phyloP scores from a whole-genome alignment of 2,797 vertebrate genomes.

The Schizothorax lantsangensis region DNA sequence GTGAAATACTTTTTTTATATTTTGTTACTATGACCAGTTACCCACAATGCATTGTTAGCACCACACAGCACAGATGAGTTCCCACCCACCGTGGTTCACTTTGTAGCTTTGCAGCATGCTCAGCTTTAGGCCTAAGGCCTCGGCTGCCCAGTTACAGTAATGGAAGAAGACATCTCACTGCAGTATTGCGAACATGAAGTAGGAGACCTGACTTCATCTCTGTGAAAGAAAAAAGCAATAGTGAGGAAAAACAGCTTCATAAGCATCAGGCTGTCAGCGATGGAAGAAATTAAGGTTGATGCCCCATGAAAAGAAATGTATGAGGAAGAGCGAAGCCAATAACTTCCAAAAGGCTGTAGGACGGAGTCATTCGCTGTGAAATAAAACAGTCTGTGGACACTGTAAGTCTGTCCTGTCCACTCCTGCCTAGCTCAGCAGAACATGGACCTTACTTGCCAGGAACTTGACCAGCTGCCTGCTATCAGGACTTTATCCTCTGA shows the following conservation, averaged over 20 bases:
- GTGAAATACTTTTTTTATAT: neutral
- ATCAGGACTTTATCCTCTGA: constrained; percentile 42
- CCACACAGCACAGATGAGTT: constrained; percentile 39
- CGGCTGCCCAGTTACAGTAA: constrained; percentile 51
- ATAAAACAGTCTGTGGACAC: constrained; percentile 73
- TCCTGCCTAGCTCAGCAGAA: constrained; percentile 54
- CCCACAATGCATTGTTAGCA: constrained; percentile 38
- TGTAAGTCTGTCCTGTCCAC: constrained; percentile 56
- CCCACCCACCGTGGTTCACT: constrained; percentile 50
- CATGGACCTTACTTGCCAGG: constrained; percentile 29
- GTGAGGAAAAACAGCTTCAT: constrained; percentile 59
- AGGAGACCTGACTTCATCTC: constrained; percentile 51
- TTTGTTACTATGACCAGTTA: neutral
- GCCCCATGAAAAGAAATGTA: constrained; percentile 71
- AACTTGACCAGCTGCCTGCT: constrained; percentile 57
- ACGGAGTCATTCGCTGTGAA: constrained; percentile 66
- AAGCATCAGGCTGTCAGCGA: constrained; percentile 68
- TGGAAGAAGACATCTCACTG: constrained; percentile 58
- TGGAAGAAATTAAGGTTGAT: constrained; percentile 72
- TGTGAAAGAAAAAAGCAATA: constrained; percentile 54
- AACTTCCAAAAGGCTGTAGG: constrained; percentile 68
- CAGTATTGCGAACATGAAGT: constrained; percentile 52
- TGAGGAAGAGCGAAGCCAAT: constrained; percentile 64
- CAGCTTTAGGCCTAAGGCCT: constrained; percentile 52
- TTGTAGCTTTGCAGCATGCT: constrained; percentile 38